Evolutionary conservation across 2,797 vertebrate genomes (phyloP).

Genomic region (Pogoniulus pusillus): DNA sequence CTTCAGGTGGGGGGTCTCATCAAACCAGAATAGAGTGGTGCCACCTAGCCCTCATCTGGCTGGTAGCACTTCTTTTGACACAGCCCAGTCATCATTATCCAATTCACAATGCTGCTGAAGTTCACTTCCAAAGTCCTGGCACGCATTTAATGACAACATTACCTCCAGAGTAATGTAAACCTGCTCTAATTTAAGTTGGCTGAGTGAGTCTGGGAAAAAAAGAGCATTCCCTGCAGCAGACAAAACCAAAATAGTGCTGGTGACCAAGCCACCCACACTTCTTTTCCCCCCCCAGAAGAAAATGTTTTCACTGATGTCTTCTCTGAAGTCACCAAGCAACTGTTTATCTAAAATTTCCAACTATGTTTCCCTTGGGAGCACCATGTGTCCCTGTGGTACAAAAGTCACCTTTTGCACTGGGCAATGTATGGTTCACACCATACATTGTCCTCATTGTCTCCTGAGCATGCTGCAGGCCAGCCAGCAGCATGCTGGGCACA

Average conservation of each 20-base stretch:
- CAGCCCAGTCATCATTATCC: not conserved
- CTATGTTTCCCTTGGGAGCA: not conserved
- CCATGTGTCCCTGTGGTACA: not conserved
- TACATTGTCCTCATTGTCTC: not conserved
- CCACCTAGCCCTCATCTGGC: too few relatives aligned
- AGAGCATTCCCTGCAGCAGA: not conserved
- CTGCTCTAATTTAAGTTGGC: conserved; percentile 22
- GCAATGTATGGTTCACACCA: not conserved
- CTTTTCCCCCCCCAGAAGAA: conserved; percentile 5
- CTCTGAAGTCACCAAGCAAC: not conserved
- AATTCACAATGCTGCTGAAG: not conserved
- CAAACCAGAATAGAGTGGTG: too few relatives aligned
- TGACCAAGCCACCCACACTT: conserved; percentile 26
- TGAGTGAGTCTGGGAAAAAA: not conserved
- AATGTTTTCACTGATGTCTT: not conserved
- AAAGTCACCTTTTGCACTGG: not conserved
- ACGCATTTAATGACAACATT: not conserved
- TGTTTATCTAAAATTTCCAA: not conserved
- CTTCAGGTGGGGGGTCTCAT: too few relatives aligned
- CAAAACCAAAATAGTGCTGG: conserved; percentile 26
- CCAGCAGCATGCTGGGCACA: fast-evolving
- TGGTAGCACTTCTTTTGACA: too few relatives aligned
- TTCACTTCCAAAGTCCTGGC: not conserved
- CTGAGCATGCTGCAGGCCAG: not conserved
- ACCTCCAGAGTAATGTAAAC: not conserved